Percentiles rank a stretch among this genome's conserved stretches.
Evolutionary conservation across 2,797 vertebrate genomes (phyloP).

Genomic region (Acanthurus leucopareius): DNA sequence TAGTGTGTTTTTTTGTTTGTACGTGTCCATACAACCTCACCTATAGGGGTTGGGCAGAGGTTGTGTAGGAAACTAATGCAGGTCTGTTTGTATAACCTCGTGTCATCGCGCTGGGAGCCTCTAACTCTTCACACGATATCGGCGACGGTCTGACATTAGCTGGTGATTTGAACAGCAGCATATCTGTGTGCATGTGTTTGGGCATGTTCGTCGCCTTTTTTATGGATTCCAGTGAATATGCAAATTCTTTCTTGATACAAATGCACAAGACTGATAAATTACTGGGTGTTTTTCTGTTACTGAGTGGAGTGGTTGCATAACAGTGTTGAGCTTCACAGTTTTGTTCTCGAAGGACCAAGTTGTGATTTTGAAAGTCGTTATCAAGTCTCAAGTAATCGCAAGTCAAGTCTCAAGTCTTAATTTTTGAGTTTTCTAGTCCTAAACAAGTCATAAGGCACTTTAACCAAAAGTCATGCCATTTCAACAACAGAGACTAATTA

Average conservation of each 20-base stretch:
- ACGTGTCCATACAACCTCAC: conserved; percentile 61
- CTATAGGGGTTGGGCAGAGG: conserved; percentile 61
- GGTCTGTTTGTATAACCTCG: conserved; percentile 79
- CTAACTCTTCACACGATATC: conserved; percentile 61
- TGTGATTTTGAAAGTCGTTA: no score
- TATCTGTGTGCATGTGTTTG: conserved; percentile 39
- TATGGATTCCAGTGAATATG: conserved; percentile 18
- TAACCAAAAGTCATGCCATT: no score
- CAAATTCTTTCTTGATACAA: conserved; percentile 9
- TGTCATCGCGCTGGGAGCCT: conserved; percentile 69
- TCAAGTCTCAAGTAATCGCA: no score
- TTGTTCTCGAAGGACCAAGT: no score
- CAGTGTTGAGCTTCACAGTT: no score
- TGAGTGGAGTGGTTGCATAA: neutral
- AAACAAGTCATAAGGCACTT: no score
- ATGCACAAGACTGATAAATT: conserved; percentile 20
- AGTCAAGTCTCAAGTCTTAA: no score
- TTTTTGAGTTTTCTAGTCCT: no score
- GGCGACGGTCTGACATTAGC: conserved; percentile 56
- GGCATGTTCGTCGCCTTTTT: conserved; percentile 34
- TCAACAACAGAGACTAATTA: no score
- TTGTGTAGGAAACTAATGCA: conserved; percentile 60
- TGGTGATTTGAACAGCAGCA: conserved; percentile 48
- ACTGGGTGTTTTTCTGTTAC: conserved; percentile 14
- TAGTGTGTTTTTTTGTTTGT: conserved; percentile 55